Evolutionary conservation across 2,113 vertebrate species (phyloP), one percentile per base, ranked within the genome.

Genomic region (Etheostoma spectabile): DNA sequence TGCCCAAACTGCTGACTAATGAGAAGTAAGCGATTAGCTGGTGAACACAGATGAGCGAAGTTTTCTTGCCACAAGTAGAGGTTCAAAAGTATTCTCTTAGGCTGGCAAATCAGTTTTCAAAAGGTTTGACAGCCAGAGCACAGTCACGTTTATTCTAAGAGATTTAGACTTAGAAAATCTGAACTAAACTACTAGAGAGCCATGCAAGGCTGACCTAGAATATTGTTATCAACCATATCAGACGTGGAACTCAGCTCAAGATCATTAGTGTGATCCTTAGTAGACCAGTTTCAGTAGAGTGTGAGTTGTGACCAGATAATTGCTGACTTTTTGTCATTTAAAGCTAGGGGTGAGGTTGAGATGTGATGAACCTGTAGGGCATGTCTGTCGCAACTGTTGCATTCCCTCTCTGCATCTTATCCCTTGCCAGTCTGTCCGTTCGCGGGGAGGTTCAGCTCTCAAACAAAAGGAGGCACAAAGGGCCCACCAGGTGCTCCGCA

Each of bases 291-390:
- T 49, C 21, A 48, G 18, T 3, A 24, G 19, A 12, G 4, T 42
- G 57, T 42, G 27, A 63, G n/a, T 52, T n/a, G 12, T 21, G 16
- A 2, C 13, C 18, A 35, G 16, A 24, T 11, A 33, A 18, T 35
- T 57, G 33, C 14, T 57, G 8, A 49, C 13, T 49, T 24, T 27
- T 27, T 14, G 52, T 22, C 13, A 11, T 57, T 22, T 73, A 66
- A 18, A 30, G n/a, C 0, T 6, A 1, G n/a, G 21, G 3, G 22
- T 53, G 55, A 74, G 22, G 22, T 27, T 6, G 33, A 63, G n/a
- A 10, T 65, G 76, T 62, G 66, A 21, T 24, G 60, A 77, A 51
- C 27, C 46, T 74, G 73, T 30, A 57, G 65, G 76, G 21, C 57
- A 59, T 35, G 16, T 55, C 12, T 77, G 57, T 18, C 72, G 27